Evolutionary conservation across 2,797 vertebrate genomes (phyloP).

Genomic region (Cheirogaleus major): DNA sequence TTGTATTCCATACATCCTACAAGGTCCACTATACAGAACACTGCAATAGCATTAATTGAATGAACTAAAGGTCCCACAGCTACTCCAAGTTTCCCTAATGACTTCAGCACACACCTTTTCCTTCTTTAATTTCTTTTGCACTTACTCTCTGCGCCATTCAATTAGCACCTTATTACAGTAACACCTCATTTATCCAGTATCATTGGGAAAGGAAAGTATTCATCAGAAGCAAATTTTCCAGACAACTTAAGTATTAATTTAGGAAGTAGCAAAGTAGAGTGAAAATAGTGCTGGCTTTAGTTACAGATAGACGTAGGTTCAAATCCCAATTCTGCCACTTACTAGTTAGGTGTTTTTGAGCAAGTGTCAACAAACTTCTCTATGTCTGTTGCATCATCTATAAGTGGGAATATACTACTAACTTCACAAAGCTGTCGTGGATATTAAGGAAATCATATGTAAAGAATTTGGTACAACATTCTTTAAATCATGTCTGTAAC

Average conservation of each 20-base stretch:
- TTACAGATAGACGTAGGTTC: background rate
- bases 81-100: constrained; percentile 17
- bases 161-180: constrained; percentile 70
- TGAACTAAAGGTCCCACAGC: background rate
- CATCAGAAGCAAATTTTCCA: constrained; percentile 64
- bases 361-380: background rate
- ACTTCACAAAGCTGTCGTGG: background rate
- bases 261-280: constrained; percentile 44
- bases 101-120: constrained; percentile 37
- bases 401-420: background rate
- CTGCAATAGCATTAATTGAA: background rate
- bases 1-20: background rate
- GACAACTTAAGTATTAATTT: constrained; percentile 58
- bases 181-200: constrained; percentile 65
- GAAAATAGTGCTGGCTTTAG: constrained; percentile 4
- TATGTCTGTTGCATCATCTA: background rate
- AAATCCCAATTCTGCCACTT: background rate
- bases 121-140: constrained; percentile 59
- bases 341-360: background rate
- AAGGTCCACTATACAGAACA: background rate
- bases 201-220: constrained; percentile 55
- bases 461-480: background rate
- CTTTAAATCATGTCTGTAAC: background rate
- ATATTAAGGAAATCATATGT: background rate
- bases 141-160: constrained; percentile 50